Conservation (phyloP, 2,888 invertebrate species). For the Parnassius apollo region DNA sequence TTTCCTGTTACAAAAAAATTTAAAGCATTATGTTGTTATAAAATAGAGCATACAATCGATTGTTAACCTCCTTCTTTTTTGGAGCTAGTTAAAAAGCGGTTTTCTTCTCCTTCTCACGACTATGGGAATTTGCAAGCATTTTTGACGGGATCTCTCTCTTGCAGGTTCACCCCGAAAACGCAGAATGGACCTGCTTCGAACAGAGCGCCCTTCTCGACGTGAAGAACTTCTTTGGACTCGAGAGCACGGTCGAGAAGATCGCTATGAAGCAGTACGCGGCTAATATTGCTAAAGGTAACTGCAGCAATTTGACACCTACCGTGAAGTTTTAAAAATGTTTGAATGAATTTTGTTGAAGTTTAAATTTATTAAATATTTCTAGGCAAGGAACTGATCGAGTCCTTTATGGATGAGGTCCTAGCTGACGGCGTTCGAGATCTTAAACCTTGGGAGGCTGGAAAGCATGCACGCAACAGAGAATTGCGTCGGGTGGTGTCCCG, state of each 20-base stretch:
- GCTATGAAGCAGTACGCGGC: constrained; percentile 97
- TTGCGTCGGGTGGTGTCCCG: constrained; percentile 58
- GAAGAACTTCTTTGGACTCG: constrained; percentile 96
- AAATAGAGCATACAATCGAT: too few species aligned
- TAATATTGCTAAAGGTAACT: constrained; percentile 86
- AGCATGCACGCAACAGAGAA: constrained; percentile 48
- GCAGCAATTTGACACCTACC: neutral
- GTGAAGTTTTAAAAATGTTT: neutral
- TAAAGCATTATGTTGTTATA: too few species aligned
- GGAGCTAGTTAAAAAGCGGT: too few species aligned
- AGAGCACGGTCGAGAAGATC: constrained; percentile 95
- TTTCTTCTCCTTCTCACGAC: too few species aligned
- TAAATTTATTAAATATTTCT: constrained; percentile 30
- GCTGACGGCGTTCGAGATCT: constrained; percentile 87
- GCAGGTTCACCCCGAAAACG: constrained; percentile 95
- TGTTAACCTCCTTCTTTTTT: too few species aligned
- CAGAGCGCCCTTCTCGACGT: constrained; percentile 95
- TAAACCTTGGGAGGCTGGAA: constrained; percentile 79
- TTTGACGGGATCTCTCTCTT: neutral
- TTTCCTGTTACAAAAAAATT: too few species aligned
- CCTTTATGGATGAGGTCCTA: constrained; percentile 89
- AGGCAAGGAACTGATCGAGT: constrained; percentile 97
- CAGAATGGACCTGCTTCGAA: constrained; percentile 97
- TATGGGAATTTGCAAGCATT: too few species aligned
- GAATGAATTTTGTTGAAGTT: neutral